These are phyloP conservation scores for Apamea anceps DNA, from an alignment of 2,888 invertebrate genomes.

Conservation along the genomic window DNA sequence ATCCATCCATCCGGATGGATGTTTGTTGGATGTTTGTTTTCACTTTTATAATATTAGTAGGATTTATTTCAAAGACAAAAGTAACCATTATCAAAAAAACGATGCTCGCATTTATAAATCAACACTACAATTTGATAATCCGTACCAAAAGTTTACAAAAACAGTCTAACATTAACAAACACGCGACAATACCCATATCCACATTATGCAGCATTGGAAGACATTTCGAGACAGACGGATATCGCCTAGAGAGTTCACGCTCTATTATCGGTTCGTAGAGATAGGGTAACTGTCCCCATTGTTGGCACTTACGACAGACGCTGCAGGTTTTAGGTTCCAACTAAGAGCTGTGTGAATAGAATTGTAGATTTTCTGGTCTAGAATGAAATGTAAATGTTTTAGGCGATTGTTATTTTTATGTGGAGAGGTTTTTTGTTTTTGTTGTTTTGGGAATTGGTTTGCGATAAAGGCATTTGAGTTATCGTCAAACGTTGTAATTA, in stretches of 20 bases:
- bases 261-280: constrained; percentile 85
- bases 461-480: background rate
- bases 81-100: background rate
- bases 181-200: constrained; percentile 42
- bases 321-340: constrained; percentile 73
- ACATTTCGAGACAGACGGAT: constrained; percentile 75
- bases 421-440: background rate
- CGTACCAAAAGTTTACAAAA: background rate
- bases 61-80: background rate
- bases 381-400: constrained; percentile 70
- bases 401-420: constrained; percentile 49
- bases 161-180: constrained; percentile 25
- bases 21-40: no score
- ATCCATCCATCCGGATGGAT: no score
- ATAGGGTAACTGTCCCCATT: constrained; percentile 82
- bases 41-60: no score
- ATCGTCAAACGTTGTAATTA: background rate
- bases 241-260: constrained; percentile 84
- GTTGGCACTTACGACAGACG: constrained; percentile 79
- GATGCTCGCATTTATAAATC: background rate
- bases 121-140: background rate
- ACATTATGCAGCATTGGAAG: constrained; percentile 63
- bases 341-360: constrained; percentile 71
- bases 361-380: constrained; percentile 69
- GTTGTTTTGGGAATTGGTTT: background rate